Base-by-base conservation (phyloP, 2,888 invertebrate genomes). In the Eugnorisma glareosa region DNA sequence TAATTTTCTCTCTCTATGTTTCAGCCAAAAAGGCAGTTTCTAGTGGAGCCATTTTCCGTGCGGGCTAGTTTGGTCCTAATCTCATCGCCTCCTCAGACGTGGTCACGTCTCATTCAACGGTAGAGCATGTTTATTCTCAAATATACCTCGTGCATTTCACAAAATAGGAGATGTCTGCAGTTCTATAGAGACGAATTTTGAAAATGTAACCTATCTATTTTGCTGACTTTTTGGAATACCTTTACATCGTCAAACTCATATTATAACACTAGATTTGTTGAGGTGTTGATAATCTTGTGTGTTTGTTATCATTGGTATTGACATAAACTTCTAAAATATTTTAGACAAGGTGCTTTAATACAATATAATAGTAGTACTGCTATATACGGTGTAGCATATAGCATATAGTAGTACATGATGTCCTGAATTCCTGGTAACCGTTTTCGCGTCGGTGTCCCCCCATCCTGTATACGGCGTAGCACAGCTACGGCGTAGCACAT, bases 111-210 rank as follows among this genome's bases (percentile, higher is more conserved):
- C 48, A 59, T 81, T 75, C 81, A 74, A 67, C 61, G 51, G 45
- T 67, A 70, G 61, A 75, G 84, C 70, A 84, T 84, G 81, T 84
- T 82, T 84, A 84, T 81, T 71, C 63, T 67, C 64, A 43, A 75
- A 84, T 81, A 84, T 81, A 63, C 7, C 67, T 84, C 54, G 40
- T 67, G 51, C 59, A 79, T 54, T 79, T 66, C 31, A 51, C 66
- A 77, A 84, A 84, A 79, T 66, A 64, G 37, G 35, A 10, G 37
- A 48, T 31, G 35, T 37, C 69, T 74, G 57, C 35, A 63, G 74
- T 80, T 80, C 40, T 82, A 69, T 66, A 69, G 21, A 28, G 24
- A 45, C 8, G 31, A 67, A 40, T 68, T 68, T 69, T 0, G 8
- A 54, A 64, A 57, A 61, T 61, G 15, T 37, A 5, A 45, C 2